Percentiles rank a stretch among this genome's conserved stretches.
These are phyloP conservation scores for Mormyrops boulengeri DNA, from an alignment of 2,797 vertebrate species.

Conservation along the genomic window DNA sequence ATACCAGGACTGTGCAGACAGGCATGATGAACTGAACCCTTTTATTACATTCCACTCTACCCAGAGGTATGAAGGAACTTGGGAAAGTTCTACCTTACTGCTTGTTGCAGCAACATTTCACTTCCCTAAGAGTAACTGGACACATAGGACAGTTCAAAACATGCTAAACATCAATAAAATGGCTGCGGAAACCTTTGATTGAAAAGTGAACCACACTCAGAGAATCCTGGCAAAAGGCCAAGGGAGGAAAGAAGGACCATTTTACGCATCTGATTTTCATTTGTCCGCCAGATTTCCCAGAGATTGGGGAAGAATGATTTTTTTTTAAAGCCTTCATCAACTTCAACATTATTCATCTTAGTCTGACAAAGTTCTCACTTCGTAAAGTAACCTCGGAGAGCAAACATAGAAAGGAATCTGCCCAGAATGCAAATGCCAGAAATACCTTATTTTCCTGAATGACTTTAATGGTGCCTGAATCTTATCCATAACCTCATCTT, in stretches of 20 bases:
- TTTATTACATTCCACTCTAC: conserved; percentile 17
- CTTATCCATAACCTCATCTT: conserved; percentile 21
- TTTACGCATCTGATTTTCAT: conserved; percentile 47
- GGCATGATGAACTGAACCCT: conserved; percentile 15
- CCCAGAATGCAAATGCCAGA: conserved; percentile 46
- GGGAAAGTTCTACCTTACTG: conserved; percentile 1
- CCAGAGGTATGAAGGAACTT: neutral
- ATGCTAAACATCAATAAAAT: conserved; percentile 6
- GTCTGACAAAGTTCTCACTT: conserved; percentile 28
- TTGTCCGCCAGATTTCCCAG: conserved; percentile 39
- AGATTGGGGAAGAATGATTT: conserved; percentile 53
- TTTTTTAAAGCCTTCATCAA: conserved; percentile 33
- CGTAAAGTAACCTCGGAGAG: conserved; percentile 57
- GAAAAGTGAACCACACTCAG: conserved; percentile 15
- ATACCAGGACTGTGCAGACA: conserved; percentile 12
- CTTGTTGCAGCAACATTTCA: neutral
- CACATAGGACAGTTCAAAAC: conserved; percentile 9
- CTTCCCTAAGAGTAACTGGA: neutral
- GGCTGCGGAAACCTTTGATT: conserved; percentile 2
- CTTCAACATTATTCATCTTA: conserved; percentile 23
- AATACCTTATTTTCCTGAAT: conserved; percentile 30
- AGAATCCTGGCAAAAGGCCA: conserved; percentile 23
- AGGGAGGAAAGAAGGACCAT: conserved; percentile 16
- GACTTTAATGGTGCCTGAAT: conserved; percentile 26
- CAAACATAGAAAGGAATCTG: conserved; percentile 51